A percentile compares a stretch with the other conserved stretches of the same genome.
Evolutionary conservation across 64 coral and sea anemone species (phyloP).

Genomic region (Porites lutea): DNA sequence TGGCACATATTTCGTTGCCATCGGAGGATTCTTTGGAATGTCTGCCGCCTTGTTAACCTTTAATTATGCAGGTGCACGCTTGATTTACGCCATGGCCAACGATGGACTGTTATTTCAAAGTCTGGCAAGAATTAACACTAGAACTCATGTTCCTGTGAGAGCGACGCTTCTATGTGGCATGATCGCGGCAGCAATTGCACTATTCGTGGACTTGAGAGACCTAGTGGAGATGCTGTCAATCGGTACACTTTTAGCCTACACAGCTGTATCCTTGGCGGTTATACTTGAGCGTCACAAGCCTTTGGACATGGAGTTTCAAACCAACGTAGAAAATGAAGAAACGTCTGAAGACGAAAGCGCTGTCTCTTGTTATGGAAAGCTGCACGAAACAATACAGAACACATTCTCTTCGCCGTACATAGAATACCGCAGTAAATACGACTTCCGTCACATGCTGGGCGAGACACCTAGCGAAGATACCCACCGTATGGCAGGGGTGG

Average conservation of each 20-base stretch:
- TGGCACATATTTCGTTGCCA: conserved; percentile 86
- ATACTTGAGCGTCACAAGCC: conserved; percentile 75
- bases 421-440: neutral
- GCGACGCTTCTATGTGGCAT: conserved; percentile 62
- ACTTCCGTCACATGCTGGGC: neutral
- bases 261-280: conserved; percentile 68
- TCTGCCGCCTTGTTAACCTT: conserved; percentile 69
- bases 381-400: neutral
- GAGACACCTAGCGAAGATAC: conserved; percentile 39
- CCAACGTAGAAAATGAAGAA: neutral
- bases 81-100: conserved; percentile 90
- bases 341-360: neutral
- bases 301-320: neutral
- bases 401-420: neutral
- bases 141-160: conserved; percentile 45
- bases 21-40: conserved; percentile 90
- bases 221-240: conserved; percentile 92
- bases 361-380: conserved; percentile 15
- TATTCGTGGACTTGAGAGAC: conserved; percentile 66
- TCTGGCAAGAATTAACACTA: conserved; percentile 60
- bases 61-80: conserved; percentile 67
- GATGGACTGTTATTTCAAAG: conserved; percentile 81
- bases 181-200: conserved; percentile 38
- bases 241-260: conserved; percentile 85
- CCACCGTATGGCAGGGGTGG: conserved; percentile 30